These are phyloP conservation scores for Cryptus viduatorius DNA, from an alignment of 2,888 invertebrate species.

Conservation along the genomic window DNA sequence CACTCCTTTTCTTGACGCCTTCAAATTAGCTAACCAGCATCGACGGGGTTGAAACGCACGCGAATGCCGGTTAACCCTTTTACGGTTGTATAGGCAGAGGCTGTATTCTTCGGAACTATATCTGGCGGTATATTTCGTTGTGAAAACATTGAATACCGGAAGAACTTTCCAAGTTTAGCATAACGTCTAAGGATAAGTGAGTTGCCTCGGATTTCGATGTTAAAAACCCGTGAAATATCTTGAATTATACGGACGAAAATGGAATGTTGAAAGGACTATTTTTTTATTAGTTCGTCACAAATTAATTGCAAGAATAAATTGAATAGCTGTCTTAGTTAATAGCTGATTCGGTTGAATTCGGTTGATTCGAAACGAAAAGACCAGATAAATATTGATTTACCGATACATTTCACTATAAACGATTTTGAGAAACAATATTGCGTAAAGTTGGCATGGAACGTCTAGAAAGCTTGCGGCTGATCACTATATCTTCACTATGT, in stretches of 20 bases:
- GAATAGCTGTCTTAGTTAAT: too few relatives aligned
- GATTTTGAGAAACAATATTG: background rate
- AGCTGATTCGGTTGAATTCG: too few relatives aligned
- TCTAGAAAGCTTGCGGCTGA: background rate
- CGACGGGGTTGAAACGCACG: slow-evolving; percentile 56
- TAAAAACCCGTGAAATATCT: background rate
- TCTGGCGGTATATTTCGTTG: background rate
- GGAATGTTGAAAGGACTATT: too few relatives aligned
- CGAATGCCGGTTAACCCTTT: slow-evolving; percentile 53
- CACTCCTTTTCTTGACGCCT: slow-evolving; percentile 74
- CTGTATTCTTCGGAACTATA: background rate
- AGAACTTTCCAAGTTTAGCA: background rate
- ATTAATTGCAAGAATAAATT: too few relatives aligned
- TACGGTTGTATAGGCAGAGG: background rate
- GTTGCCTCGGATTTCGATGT: too few relatives aligned
- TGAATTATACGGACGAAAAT: too few relatives aligned
- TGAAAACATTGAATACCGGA: background rate
- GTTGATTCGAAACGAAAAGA: background rate
- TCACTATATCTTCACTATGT: background rate
- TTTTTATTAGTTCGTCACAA: too few relatives aligned
- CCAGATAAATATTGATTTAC: too few relatives aligned
- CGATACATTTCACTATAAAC: background rate
- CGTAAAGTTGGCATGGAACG: background rate
- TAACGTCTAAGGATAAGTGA: background rate
- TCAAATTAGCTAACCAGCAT: slow-evolving; percentile 73